Conservation (phyloP, 2,113 vertebrate genomes). For the Eclectus roratus region DNA sequence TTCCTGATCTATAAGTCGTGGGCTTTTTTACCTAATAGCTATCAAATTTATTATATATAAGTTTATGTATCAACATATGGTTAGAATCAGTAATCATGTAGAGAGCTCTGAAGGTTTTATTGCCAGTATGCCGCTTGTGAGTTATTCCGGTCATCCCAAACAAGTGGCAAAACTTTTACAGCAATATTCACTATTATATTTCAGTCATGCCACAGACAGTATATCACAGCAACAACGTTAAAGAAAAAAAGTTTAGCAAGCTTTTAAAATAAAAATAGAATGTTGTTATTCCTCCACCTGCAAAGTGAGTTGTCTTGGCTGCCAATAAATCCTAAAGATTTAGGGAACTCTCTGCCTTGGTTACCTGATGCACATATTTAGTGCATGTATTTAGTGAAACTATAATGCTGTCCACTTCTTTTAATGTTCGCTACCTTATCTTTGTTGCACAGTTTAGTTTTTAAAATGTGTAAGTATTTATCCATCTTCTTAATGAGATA, state of each 20-base stretch:
- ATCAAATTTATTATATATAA: background rate
- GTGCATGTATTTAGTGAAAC: background rate
- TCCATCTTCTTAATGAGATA: background rate
- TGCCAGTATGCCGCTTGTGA: background rate
- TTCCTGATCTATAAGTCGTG: background rate
- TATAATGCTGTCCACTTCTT: background rate
- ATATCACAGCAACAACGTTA: background rate
- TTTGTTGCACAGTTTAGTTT: conserved; percentile 44
- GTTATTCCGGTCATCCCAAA: conserved; percentile 46
- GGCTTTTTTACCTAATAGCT: background rate
- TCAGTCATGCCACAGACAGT: background rate
- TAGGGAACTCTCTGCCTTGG: background rate
- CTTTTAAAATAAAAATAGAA: conserved; percentile 55
- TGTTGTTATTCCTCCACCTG: conserved; percentile 34
- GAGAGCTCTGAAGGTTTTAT: conserved; percentile 35
- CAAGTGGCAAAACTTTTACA: conserved; percentile 50
- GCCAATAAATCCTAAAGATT: conserved; percentile 36
- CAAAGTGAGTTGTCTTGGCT: background rate
- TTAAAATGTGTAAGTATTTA: background rate
- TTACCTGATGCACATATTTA: background rate
- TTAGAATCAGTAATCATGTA: background rate
- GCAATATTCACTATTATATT: background rate
- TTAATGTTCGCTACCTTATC: background rate
- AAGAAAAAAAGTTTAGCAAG: conserved; percentile 10
- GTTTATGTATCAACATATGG: background rate